phyloP scores from a whole-genome alignment of 2,113 vertebrate species.

The Scytalopus superciliaris region DNA sequence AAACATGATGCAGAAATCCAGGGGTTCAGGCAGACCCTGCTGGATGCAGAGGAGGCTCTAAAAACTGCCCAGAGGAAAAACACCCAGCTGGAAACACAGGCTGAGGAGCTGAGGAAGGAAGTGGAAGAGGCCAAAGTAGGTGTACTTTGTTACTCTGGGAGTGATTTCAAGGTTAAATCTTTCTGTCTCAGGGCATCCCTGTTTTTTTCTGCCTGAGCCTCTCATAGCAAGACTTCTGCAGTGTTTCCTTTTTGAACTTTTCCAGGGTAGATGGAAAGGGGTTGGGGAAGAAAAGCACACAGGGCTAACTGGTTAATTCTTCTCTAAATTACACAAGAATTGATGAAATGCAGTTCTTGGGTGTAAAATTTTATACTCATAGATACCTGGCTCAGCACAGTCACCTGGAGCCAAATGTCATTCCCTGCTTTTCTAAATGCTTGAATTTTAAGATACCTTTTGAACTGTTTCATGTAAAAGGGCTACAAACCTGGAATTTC shows the following conservation, averaged over 20 bases:
- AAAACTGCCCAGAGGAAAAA: conserved; percentile 67
- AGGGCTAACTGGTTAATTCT: background rate
- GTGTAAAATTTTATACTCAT: background rate
- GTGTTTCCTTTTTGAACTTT: background rate
- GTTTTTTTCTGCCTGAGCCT: background rate
- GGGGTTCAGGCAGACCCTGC: conserved; percentile 68
- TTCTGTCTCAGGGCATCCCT: background rate
- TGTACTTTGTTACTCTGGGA: background rate
- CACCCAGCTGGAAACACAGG: conserved; percentile 72
- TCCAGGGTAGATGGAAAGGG: background rate
- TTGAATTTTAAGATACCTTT: background rate
- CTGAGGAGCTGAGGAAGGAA: conserved; percentile 79
- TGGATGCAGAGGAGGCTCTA: conserved; percentile 74
- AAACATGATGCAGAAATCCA: conserved; percentile 72
- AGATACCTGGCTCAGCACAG: background rate
- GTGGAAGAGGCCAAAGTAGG: conserved; percentile 85
- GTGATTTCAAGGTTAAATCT: background rate
- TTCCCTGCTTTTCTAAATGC: background rate
- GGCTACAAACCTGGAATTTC: background rate
- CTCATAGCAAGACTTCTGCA: background rate
- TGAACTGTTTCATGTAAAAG: background rate
- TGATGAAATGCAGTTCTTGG: background rate
- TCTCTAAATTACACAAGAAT: background rate
- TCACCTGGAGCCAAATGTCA: background rate
- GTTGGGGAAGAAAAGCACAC: background rate